Conservation (phyloP, 1,140 invertebrate species). For the Euschistus heros region DNA sequence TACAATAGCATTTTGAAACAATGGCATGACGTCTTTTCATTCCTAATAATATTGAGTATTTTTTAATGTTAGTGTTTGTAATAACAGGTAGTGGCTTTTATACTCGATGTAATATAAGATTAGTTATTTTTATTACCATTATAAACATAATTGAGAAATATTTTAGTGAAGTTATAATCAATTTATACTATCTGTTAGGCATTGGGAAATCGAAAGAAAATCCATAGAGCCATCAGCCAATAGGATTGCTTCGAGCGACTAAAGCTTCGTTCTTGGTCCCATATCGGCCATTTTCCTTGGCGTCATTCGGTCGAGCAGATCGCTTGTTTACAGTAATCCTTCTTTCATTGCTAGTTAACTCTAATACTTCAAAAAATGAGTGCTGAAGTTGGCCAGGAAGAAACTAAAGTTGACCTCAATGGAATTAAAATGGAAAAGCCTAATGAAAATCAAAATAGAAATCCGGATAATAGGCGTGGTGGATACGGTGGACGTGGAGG, state of each 20-base stretch:
- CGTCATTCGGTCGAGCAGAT: not conserved
- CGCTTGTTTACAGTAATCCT: not conserved
- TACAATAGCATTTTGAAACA: no score
- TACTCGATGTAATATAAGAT: not conserved
- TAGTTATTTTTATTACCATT: not conserved
- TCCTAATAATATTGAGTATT: no score
- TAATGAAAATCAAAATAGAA: not conserved
- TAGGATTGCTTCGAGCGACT: not conserved
- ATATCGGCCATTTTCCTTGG: not conserved
- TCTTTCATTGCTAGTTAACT: not conserved
- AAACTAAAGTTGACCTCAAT: not conserved
- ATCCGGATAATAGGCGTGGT: slow-evolving; percentile 29
- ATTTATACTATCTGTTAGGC: not conserved
- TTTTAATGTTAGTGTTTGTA: no score
- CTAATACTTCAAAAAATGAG: not conserved
- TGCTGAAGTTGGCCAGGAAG: slow-evolving; percentile 11
- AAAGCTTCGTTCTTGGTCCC: not conserved
- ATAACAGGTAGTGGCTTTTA: no score
- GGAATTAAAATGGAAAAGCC: not conserved
- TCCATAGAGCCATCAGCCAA: not conserved
- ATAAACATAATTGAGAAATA: not conserved
- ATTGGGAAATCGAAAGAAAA: not conserved
- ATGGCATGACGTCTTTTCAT: no score
- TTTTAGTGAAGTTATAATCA: not conserved
- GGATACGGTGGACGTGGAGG: slow-evolving; percentile 32